Evolutionary conservation across 2,113 vertebrate species (phyloP).

Genomic region (Phyllostomus discolor): DNA sequence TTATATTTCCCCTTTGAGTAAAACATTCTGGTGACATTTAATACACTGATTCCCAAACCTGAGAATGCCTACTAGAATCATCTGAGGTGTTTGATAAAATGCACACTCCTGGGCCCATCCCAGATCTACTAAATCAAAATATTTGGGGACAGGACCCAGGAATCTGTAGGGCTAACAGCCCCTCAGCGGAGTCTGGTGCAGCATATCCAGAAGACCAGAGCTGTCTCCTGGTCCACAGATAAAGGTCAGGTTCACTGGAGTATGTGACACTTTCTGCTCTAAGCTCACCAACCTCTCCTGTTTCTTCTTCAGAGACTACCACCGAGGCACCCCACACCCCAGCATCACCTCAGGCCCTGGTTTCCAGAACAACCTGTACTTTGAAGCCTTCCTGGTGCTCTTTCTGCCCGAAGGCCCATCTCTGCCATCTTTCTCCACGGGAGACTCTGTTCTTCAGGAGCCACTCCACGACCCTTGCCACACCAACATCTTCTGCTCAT

Average conservation of each 20-base stretch:
- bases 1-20: neutral
- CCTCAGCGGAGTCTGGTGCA: neutral
- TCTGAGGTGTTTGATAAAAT: neutral
- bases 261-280: neutral
- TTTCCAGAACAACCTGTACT: neutral
- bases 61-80: neutral
- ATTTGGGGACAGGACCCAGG: neutral
- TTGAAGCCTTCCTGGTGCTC: neutral
- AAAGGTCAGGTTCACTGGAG: neutral
- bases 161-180: neutral
- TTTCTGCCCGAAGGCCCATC: neutral
- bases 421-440: neutral
- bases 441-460: neutral
- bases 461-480: neutral
- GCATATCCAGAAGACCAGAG: neutral
- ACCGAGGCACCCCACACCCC: neutral
- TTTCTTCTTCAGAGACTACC: neutral
- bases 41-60: neutral
- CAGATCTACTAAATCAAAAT: neutral
- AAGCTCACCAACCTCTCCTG: neutral
- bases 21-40: neutral
- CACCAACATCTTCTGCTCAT: neutral
- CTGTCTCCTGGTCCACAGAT: neutral
- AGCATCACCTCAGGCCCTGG: neutral
- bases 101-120: neutral